Percentiles rank a stretch among this genome's conserved stretches.
These are phyloP conservation scores for Mythimna lalbum DNA, from an alignment of 2,888 invertebrate species.

Conservation along the genomic window DNA sequence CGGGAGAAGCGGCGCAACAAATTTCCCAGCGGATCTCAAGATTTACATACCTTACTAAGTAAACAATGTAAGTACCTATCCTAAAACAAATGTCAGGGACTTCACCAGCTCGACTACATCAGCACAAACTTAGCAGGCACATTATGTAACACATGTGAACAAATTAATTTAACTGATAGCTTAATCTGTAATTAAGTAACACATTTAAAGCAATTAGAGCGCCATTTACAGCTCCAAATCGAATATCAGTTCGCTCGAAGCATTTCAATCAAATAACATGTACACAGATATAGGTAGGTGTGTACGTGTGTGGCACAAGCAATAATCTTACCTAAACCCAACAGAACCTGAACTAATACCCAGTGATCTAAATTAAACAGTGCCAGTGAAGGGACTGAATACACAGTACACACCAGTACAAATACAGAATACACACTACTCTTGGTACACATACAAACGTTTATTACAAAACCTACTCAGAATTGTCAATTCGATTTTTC, in stretches of 20 bases:
- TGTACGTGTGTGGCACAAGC: slow-evolving; percentile 42
- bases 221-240: slow-evolving; percentile 20
- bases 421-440: slow-evolving; percentile 6
- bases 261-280: slow-evolving; percentile 35
- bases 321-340: slow-evolving; percentile 57
- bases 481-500: slow-evolving; percentile 47
- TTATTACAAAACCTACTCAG: slow-evolving; percentile 28
- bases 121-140: slow-evolving; percentile 3
- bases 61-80: slow-evolving; percentile 27
- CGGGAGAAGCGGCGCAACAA: slow-evolving; percentile 15
- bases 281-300: slow-evolving; percentile 6
- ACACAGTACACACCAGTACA: slow-evolving; percentile 15
- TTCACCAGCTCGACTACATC: not conserved
- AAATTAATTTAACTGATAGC: slow-evolving; percentile 27
- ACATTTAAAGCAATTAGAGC: slow-evolving; percentile 37
- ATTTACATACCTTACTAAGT: slow-evolving; percentile 32
- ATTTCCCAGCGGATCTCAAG: slow-evolving; percentile 34
- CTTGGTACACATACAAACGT: slow-evolving; percentile 3
- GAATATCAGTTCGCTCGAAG: slow-evolving; percentile 25
- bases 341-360: slow-evolving; percentile 65
- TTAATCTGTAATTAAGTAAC: slow-evolving; percentile 34
- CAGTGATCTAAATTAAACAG: slow-evolving; percentile 69
- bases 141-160: slow-evolving; percentile 13
- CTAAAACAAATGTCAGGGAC: not conserved
- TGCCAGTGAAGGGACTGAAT: slow-evolving; percentile 26